Base-by-base conservation (phyloP, 2,888 invertebrate species). In the Phrixothrix hirtus region DNA sequence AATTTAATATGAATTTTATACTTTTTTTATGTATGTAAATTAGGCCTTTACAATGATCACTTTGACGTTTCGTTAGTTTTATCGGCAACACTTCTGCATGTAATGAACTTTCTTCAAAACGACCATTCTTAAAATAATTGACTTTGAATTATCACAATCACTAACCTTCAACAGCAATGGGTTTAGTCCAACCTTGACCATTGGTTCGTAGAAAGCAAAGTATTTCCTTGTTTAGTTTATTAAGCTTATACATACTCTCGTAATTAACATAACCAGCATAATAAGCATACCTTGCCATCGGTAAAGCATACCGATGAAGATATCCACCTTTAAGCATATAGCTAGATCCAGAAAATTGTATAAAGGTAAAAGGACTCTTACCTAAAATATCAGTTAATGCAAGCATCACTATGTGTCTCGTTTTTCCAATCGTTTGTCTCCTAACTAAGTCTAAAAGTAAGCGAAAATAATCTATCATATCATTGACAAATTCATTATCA, bases 191-290 rank as follows among this genome's bases (percentile, higher is more conserved):
- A 0, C 79, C 79, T 11, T 70, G 70, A 0, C 86, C 86, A 57
- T 83, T 79, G 0, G 83, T 85, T 10, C 77, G 71, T 55, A 87
- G 66, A 59, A 78, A 81, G 43, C 68, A 72, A 64, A 82, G 84
- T 5, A 86, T 65, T 56, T 83, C 80, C 1, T 81, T 77, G 60
- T 81, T 82, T 4, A 84, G 75, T 31, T 79, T 73, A 53, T 79
- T 79, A 1, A 85, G 66, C 62, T 78, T 81, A n/a, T 77, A 65
- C 13, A 82, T 79, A 35, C 80, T 80, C 0, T 75, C 69, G 65
- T 79, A 81, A 29, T 80, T 77, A 1, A 85, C 73, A 7, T 78
- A 77, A 0, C 86, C 87, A 2, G 82, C 81, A 58, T 87, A 87
- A 70, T 79, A 87, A 0, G 82, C 78, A 35, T 79, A 77, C 62